Conservation (phyloP, 2,797 vertebrate genomes). For the Synanceia verrucosa region DNA sequence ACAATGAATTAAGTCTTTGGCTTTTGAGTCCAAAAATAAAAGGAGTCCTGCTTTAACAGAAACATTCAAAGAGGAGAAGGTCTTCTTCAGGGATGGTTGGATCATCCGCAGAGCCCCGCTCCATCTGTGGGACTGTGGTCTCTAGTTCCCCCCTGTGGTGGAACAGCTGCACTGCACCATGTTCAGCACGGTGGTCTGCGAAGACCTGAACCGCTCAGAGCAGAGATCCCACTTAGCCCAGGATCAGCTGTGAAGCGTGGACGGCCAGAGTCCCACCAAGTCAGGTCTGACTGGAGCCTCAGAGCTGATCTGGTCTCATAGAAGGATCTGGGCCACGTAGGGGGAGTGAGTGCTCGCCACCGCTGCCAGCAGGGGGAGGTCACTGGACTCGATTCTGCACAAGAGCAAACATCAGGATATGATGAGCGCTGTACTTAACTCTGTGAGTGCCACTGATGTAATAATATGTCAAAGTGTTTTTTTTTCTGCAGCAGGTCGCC, state of each 20-base stretch:
- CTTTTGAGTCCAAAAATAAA: slow-evolving; percentile 67
- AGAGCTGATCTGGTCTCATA: slow-evolving; percentile 78
- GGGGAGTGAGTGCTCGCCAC: slow-evolving; percentile 98
- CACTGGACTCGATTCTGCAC: slow-evolving; percentile 95
- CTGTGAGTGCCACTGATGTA: no score
- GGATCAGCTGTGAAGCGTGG: slow-evolving; percentile 12
- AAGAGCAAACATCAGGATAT: slow-evolving; percentile 11
- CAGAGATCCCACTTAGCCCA: slow-evolving; percentile 4
- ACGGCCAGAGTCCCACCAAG: slow-evolving; percentile 10
- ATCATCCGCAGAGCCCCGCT: slow-evolving; percentile 17
- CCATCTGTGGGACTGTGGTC: slow-evolving; percentile 40
- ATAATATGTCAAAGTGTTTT: no score
- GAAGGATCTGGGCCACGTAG: slow-evolving; percentile 97
- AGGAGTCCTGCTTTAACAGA: slow-evolving; percentile 46
- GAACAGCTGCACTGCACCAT: slow-evolving; percentile 49
- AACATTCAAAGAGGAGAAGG: slow-evolving; percentile 65
- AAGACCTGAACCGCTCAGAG: no score
- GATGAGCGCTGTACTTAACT: no score
- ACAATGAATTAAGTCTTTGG: slow-evolving; percentile 69
- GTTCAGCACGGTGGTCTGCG: slow-evolving; percentile 26
- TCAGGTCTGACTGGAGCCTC: slow-evolving; percentile 18
- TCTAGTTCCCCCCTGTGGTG: slow-evolving; percentile 62
- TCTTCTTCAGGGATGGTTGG: slow-evolving; percentile 29
- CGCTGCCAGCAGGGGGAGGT: slow-evolving; percentile 95
- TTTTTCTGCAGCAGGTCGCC: no score